A percentile compares a stretch with the other conserved stretches of the same genome.
phyloP scores from a whole-genome alignment of 2,797 vertebrate species.

The Muraenolepis orangiensis region DNA sequence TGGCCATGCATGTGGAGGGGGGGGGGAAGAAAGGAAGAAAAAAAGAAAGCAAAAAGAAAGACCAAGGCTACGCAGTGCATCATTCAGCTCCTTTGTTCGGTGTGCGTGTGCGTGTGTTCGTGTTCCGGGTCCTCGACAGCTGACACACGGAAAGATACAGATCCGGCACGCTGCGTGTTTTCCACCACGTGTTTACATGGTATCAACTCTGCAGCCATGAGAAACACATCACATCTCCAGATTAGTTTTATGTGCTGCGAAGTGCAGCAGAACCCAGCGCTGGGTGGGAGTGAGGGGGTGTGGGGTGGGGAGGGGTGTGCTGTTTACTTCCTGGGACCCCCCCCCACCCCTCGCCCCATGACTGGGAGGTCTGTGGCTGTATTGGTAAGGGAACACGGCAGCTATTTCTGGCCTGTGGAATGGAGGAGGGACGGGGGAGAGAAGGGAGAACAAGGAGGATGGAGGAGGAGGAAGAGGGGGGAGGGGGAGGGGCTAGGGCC shows the following conservation, averaged over 20 bases:
- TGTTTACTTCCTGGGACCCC: slow-evolving; percentile 45
- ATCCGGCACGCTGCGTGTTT: slow-evolving; percentile 4
- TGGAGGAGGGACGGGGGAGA: slow-evolving; percentile 56
- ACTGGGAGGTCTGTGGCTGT: slow-evolving; percentile 67
- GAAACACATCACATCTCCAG: slow-evolving; percentile 37
- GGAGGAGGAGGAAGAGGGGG: slow-evolving; percentile 7
- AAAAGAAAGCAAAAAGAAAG: too few relatives aligned
- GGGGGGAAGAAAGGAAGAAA: too few relatives aligned
- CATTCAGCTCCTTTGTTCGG: not conserved
- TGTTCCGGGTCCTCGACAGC: not conserved
- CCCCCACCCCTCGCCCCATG: slow-evolving; percentile 45
- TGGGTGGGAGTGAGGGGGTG: not conserved
- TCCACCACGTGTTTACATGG: slow-evolving; percentile 32
- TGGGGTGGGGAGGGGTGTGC: not conserved
- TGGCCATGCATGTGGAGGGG: slow-evolving; percentile 30
- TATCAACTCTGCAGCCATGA: slow-evolving; percentile 33
- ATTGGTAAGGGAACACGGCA: slow-evolving; percentile 37
- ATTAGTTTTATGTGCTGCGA: slow-evolving; percentile 56
- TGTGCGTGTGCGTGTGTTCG: not conserved
- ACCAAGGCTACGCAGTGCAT: not conserved
- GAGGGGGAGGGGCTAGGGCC: slow-evolving; percentile 24
- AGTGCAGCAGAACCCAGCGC: slow-evolving; percentile 13
- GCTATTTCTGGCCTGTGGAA: slow-evolving; percentile 62
- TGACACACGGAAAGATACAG: slow-evolving; percentile 7
- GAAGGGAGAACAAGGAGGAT: slow-evolving; percentile 48